Evolutionary conservation across 2,113 vertebrate species (phyloP).

Genomic region (Lanius ludovicianus): DNA sequence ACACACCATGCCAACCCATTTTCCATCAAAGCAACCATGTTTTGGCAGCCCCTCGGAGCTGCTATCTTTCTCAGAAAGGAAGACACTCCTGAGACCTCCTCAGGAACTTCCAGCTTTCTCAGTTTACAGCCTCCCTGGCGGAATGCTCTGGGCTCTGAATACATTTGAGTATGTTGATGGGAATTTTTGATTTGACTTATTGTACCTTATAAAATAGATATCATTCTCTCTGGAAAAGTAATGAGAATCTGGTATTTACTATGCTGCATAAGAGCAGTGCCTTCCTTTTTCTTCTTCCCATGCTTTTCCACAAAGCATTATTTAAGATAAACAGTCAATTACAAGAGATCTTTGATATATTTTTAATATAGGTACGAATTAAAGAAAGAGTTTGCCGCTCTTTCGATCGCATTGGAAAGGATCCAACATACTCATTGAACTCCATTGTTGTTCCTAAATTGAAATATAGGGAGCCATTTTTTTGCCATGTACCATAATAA

Average conservation of each 20-base stretch:
- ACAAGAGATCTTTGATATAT: background rate
- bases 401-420: background rate
- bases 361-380: background rate
- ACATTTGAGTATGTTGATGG: background rate
- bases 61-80: background rate
- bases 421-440: background rate
- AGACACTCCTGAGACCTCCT: background rate
- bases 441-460: background rate
- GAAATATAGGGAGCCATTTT: background rate
- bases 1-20: background rate
- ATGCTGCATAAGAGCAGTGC: accelerated
- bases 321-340: background rate
- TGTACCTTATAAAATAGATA: background rate
- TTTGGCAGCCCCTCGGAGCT: background rate
- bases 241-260: background rate
- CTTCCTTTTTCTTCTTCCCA: background rate
- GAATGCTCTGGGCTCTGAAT: background rate
- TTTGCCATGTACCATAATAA: background rate
- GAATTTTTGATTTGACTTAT: background rate
- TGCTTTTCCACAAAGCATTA: background rate
- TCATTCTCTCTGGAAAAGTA: background rate
- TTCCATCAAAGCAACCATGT: accelerated
- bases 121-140: background rate
- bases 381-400: background rate
- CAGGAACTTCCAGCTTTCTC: background rate